Evolutionary conservation across 2,113 vertebrate genomes (phyloP), one percentile per base, ranked within the genome.

Genomic region (Alectura lathami): DNA sequence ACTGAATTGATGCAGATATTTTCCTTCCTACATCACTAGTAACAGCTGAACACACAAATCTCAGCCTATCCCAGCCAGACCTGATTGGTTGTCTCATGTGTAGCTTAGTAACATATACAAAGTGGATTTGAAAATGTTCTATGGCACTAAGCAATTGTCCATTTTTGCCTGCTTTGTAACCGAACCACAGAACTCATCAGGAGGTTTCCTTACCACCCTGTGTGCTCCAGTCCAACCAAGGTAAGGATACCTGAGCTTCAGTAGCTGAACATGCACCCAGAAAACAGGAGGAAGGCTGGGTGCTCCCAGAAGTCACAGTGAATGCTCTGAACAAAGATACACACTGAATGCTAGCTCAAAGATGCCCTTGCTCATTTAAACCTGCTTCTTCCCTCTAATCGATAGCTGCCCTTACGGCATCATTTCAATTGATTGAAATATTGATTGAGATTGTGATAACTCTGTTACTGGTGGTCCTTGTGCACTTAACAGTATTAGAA

Each of bases 41-140:
- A 91, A 72, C 84, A 95, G 91, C 91, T 83, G 93, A 93, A 69
- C 59, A 88, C n/a, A 91, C 69, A 89, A 78, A 94, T 88, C 81
- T 75, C 89, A 87, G 42, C 17, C 34, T 60, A 81, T 72, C 26
- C 47, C 50, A 21, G 47, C 59, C 77, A 72, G 69, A 78, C 38
- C 66, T 12, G 38, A 38, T 68, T 2, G 0, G 22, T 89, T 89
- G 91, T 84, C 62, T 72, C 56, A 56, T 56, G 17, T 4, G 29
- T 32, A 53, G 29, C 56, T 89, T 67, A 75, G 60, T 54, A 70
- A 67, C 42, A 8, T 9, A 29, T 2, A 48, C 72, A 47, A 89
- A 59, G 15, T 32, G 30, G 56, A 18, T 64, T 50, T 83, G 26
- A 70, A 54, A 63, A 63, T 11, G 1, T 66, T 59, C 12, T 11